phyloP scores from a whole-genome alignment of 2,113 vertebrate species.

The Elephantulus edwardii region DNA sequence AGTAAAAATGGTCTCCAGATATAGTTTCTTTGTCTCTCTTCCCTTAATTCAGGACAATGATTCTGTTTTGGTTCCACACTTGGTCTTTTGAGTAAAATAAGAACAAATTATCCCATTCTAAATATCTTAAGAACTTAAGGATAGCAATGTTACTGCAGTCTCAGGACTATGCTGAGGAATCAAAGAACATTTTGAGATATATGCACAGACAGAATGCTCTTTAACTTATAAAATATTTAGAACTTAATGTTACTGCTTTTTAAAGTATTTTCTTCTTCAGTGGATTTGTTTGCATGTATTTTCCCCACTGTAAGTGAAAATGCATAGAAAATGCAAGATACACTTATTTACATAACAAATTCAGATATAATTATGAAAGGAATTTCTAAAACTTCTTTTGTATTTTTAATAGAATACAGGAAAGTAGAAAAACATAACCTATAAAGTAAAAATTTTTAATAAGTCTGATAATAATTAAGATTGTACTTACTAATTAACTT shows the following conservation, averaged over 20 bases:
- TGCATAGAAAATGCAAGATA: not conserved
- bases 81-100: not conserved
- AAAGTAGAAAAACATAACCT: not conserved
- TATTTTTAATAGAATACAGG: not conserved
- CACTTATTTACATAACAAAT: not conserved
- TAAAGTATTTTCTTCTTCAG: not conserved
- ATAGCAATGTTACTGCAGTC: not conserved
- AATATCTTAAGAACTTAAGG: slow-evolving; percentile 33
- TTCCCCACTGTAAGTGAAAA: not conserved
- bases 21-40: slow-evolving; percentile 50
- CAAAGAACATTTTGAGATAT: not conserved
- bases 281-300: not conserved
- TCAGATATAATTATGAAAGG: not conserved
- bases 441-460: not conserved
- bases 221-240: not conserved
- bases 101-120: not conserved
- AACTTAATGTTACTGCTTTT: not conserved
- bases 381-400: not conserved
- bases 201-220: not conserved
- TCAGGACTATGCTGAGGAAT: not conserved
- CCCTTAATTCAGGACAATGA: not conserved
- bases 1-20: slow-evolving; percentile 19
- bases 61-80: not conserved
- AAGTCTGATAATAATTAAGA: slow-evolving; percentile 2
- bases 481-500: not conserved